These are phyloP conservation scores for Deilephila porcellus DNA, from an alignment of 2,888 invertebrate species.

Conservation along the genomic window DNA sequence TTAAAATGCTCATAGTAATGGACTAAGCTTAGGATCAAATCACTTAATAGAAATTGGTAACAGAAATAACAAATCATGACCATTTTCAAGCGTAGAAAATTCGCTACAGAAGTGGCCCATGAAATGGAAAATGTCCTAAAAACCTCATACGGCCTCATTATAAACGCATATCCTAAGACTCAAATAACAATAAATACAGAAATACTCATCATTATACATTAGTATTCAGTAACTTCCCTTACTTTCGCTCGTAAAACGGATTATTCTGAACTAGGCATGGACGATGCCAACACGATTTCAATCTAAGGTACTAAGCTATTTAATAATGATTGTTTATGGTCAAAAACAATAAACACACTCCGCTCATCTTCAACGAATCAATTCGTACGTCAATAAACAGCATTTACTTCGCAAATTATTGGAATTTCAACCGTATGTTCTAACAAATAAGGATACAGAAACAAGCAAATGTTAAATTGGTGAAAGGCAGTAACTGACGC, in stretches of 20 bases:
- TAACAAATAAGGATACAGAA: not conserved
- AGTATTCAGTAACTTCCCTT: not conserved
- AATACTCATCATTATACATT: too few relatives aligned
- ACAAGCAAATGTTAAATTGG: constrained; percentile 37
- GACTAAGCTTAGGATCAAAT: too few relatives aligned
- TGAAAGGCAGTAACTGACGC: constrained; percentile 55
- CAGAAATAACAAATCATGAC: too few relatives aligned
- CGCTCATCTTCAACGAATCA: constrained; percentile 56
- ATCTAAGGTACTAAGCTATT: constrained; percentile 19
- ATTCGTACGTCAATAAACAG: constrained; percentile 50
- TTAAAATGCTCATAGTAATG: too few relatives aligned
- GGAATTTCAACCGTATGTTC: constrained; percentile 23
- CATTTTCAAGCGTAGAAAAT: too few relatives aligned
- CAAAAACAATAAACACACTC: constrained; percentile 42
- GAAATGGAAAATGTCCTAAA: too few relatives aligned
- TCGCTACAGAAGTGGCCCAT: too few relatives aligned
- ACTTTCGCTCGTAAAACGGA: constrained; percentile 1
- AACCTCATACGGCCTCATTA: too few relatives aligned
- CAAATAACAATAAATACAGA: too few relatives aligned
- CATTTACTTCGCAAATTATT: constrained; percentile 29
- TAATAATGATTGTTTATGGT: constrained; percentile 28
- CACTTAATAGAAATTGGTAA: too few relatives aligned
- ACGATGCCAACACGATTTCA: not conserved
- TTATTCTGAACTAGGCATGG: not conserved
- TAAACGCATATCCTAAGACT: too few relatives aligned